Evolutionary conservation across 2,113 vertebrate genomes (phyloP).

Genomic region (Oncorhynchus tshawytscha): DNA sequence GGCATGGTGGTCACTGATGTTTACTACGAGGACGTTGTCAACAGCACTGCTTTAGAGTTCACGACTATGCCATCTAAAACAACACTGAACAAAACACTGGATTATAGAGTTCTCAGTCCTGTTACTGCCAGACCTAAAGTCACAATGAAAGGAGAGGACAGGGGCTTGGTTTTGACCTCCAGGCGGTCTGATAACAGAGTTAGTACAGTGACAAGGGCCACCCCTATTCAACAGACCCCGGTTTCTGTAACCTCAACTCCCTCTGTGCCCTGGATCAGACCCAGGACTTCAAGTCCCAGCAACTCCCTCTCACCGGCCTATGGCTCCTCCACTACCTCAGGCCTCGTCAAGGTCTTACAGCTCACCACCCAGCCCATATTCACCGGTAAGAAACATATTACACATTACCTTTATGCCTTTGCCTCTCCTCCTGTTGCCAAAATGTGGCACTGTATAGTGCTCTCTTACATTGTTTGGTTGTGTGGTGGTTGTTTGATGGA

Average conservation of each 20-base stretch:
- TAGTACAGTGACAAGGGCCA: conserved; percentile 13
- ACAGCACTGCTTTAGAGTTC: conserved; percentile 33
- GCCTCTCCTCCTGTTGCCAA: too few relatives aligned
- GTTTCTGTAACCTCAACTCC: conserved; percentile 72
- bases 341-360: conserved; percentile 71
- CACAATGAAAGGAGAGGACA: background rate
- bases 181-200: conserved; percentile 6
- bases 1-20: conserved; percentile 61
- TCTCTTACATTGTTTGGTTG: too few relatives aligned
- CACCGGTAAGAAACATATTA: conserved; percentile 77
- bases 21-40: conserved; percentile 65
- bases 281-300: conserved; percentile 30
- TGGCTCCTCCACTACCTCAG: conserved; percentile 57
- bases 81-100: background rate
- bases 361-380: conserved; percentile 89
- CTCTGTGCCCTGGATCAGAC: conserved; percentile 56
- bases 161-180: background rate
- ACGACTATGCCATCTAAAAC: background rate
- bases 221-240: conserved; percentile 57
- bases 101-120: background rate
- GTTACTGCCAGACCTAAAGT: background rate
- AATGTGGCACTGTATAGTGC: too few relatives aligned
- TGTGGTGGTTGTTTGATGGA: too few relatives aligned
- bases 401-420: too few relatives aligned
- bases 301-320: conserved; percentile 48